Conservation (phyloP, 2,797 vertebrate species). For the Glossophaga mutica region DNA sequence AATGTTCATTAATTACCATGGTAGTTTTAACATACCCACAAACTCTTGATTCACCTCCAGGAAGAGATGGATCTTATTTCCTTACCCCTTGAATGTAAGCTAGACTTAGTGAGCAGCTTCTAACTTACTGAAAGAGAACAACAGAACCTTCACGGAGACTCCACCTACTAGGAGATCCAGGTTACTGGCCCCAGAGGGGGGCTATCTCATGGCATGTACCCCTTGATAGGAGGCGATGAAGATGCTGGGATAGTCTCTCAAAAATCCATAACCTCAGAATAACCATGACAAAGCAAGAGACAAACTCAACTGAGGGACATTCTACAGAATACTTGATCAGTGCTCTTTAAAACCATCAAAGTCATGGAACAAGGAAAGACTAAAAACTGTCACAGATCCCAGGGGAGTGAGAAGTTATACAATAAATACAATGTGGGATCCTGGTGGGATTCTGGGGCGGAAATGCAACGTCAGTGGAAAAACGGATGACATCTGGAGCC, state of each 20-base stretch:
- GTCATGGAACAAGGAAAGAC: background rate
- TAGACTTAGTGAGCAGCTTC: background rate
- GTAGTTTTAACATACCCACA: background rate
- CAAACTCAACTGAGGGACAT: background rate
- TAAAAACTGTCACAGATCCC: too few relatives aligned
- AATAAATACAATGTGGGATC: background rate
- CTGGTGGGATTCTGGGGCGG: background rate
- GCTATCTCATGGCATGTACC: fast-evolving
- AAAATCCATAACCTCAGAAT: background rate
- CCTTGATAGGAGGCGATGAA: background rate
- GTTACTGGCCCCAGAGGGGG: background rate
- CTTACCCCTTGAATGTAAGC: background rate
- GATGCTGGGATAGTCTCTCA: background rate
- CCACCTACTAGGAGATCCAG: background rate
- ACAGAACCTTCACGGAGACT: background rate
- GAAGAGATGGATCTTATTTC: background rate
- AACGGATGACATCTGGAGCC: background rate
- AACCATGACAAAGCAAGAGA: background rate
- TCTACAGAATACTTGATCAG: background rate
- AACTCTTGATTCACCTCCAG: background rate
- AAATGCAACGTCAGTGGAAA: background rate
- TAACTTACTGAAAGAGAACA: background rate
- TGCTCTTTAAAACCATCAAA: background rate
- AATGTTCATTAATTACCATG: background rate
- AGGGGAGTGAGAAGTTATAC: background rate